Percentiles rank a stretch among this genome's conserved stretches.
phyloP scores from a whole-genome alignment of 2,797 vertebrate genomes.

The Petrocephalus schoutedeni region DNA sequence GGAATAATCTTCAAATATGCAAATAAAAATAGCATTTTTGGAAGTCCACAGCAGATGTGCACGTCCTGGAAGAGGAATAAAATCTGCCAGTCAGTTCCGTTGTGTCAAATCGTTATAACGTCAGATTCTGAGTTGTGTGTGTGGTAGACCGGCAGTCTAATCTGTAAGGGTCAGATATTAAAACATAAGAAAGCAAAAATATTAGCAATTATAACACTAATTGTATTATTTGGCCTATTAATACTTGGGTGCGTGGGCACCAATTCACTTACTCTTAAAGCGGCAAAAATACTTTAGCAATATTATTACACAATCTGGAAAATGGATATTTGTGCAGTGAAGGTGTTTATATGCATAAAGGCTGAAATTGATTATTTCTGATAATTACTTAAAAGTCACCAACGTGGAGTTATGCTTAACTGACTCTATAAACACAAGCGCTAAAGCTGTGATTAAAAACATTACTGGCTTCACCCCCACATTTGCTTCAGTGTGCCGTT shows the following conservation, averaged over 20 bases:
- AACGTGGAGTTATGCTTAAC: background rate
- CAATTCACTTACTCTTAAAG: background rate
- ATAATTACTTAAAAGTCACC: background rate
- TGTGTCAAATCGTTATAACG: background rate
- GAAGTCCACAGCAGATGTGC: background rate
- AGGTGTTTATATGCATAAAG: background rate
- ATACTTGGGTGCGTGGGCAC: background rate
- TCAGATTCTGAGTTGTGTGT: background rate
- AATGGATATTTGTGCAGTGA: background rate
- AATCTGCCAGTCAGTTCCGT: background rate
- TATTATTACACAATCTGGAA: background rate
- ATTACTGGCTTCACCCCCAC: background rate
- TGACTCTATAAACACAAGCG: background rate
- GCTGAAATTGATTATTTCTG: background rate
- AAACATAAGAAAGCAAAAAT: background rate
- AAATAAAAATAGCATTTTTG: background rate
- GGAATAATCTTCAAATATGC: slow-evolving; percentile 7
- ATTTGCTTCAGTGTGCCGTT: background rate
- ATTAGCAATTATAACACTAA: background rate
- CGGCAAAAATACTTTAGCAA: background rate
- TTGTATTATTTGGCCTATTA: background rate
- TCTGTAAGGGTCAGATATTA: background rate
- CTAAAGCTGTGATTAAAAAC: background rate
- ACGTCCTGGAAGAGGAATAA: background rate
- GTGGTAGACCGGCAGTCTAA: background rate